These are phyloP conservation scores for Nylanderia fulva DNA, from an alignment of 1,140 invertebrate species.

Conservation along the genomic window DNA sequence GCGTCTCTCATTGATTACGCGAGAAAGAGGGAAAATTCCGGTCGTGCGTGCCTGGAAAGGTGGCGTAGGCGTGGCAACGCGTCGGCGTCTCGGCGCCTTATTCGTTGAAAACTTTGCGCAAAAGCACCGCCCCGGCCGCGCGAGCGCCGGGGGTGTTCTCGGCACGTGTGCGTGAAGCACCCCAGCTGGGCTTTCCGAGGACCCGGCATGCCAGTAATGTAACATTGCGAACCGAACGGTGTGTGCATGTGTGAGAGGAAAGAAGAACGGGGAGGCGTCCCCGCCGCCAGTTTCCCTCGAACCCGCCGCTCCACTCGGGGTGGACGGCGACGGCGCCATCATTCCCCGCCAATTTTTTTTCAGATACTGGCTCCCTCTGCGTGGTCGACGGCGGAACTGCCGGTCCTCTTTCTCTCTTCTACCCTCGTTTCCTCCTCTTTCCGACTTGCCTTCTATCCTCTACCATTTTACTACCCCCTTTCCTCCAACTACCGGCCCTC, in stretches of 20 bases:
- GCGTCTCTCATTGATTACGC: slow-evolving; percentile 85
- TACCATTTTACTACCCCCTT: slow-evolving; percentile 37
- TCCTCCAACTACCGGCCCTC: slow-evolving; percentile 30
- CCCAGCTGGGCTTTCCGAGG: slow-evolving; percentile 70
- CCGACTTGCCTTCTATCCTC: slow-evolving; percentile 54
- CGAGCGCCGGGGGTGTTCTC: slow-evolving; percentile 66
- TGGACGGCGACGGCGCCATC: slow-evolving; percentile 75
- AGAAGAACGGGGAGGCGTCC: slow-evolving; percentile 67
- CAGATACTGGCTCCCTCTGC: slow-evolving; percentile 73
- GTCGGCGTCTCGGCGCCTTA: slow-evolving; percentile 84
- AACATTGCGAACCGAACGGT: slow-evolving; percentile 44
- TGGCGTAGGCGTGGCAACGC: slow-evolving; percentile 85
- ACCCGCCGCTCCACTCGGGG: slow-evolving; percentile 47
- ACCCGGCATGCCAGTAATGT: slow-evolving; percentile 61
- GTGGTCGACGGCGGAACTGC: slow-evolving; percentile 54
- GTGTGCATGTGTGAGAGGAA: slow-evolving; percentile 68
- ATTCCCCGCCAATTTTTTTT: slow-evolving; percentile 78
- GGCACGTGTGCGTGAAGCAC: slow-evolving; percentile 73
- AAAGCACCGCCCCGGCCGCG: slow-evolving; percentile 84
- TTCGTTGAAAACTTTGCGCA: slow-evolving; percentile 86
- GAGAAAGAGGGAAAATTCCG: slow-evolving; percentile 85
- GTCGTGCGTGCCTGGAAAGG: slow-evolving; percentile 79
- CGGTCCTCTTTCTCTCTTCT: slow-evolving; percentile 61
- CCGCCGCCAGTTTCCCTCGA: slow-evolving; percentile 55
- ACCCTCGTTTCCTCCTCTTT: slow-evolving; percentile 37